Evolutionary conservation across 2,113 vertebrate genomes (phyloP).

Genomic region (Solenodon paradoxus): DNA sequence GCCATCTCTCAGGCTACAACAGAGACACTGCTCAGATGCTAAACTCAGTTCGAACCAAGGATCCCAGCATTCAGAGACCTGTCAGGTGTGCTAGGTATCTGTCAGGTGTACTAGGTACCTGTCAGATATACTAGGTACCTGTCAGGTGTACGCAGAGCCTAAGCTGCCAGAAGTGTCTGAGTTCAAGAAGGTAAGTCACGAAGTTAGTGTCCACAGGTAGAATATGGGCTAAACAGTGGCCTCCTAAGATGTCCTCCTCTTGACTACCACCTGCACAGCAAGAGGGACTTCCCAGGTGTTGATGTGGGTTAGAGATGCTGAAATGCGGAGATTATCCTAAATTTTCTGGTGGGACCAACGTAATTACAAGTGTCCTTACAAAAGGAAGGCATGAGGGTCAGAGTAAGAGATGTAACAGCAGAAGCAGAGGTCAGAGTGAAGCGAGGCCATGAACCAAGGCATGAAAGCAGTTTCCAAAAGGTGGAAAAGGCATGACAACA

Average conservation of each 20-base stretch:
- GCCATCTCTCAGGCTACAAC: background rate
- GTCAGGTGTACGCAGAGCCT: background rate
- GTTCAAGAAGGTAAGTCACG: background rate
- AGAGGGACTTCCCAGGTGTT: background rate
- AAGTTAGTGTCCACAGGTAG: background rate
- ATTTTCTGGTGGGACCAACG: background rate
- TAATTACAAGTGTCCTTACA: background rate
- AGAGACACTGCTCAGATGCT: background rate
- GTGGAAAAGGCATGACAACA: background rate
- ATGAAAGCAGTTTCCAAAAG: background rate
- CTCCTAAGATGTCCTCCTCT: background rate
- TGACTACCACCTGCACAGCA: rapidly evolving
- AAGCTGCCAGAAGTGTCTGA: background rate
- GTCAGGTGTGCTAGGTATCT: background rate
- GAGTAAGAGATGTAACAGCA: background rate
- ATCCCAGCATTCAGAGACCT: background rate
- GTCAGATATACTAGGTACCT: background rate
- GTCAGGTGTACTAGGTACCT: background rate
- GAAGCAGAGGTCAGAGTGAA: background rate
- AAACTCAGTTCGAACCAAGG: background rate
- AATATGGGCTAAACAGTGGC: background rate
- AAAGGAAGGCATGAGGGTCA: background rate
- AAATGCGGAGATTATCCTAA: background rate
- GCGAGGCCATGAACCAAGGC: background rate
- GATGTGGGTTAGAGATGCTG: background rate